Conservation (phyloP, 2,797 vertebrate species). For the Poecilia gillii region DNA sequence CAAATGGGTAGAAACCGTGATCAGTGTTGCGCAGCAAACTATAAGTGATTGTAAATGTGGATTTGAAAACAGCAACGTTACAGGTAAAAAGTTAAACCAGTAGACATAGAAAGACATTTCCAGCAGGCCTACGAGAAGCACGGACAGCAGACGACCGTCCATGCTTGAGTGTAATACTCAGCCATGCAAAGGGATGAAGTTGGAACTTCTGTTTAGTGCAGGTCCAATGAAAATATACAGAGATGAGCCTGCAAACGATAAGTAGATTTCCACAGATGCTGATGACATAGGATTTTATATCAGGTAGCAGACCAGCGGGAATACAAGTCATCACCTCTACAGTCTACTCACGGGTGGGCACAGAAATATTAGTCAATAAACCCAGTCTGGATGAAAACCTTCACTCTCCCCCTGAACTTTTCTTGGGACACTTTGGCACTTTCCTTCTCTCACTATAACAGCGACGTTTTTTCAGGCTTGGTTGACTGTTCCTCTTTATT, state of each 20-base stretch:
- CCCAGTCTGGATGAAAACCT: not conserved
- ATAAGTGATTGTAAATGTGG: not conserved
- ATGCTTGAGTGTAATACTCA: not conserved
- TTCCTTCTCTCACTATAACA: not conserved
- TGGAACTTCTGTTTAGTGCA: not conserved
- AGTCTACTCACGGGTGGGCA: not conserved
- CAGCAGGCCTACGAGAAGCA: not conserved
- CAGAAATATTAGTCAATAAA: not conserved
- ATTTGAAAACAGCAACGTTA: not conserved
- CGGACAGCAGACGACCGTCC: not conserved
- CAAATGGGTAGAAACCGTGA: not conserved
- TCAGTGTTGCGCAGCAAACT: not conserved
- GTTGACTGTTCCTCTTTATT: not conserved
- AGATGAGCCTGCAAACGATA: slow-evolving; percentile 4
- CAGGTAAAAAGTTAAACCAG: not conserved
- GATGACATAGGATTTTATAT: slow-evolving; percentile 1
- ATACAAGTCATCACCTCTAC: slow-evolving; percentile 20
- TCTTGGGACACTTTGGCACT: not conserved
- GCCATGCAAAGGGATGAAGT: not conserved
- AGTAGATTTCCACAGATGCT: slow-evolving; percentile 4
- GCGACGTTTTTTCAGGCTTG: not conserved
- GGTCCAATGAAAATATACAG: not conserved
- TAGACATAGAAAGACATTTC: not conserved
- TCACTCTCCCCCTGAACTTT: not conserved
- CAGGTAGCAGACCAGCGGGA: slow-evolving; percentile 12